phyloP scores from a whole-genome alignment of 2,888 invertebrate genomes.

The Acleris emargana region DNA sequence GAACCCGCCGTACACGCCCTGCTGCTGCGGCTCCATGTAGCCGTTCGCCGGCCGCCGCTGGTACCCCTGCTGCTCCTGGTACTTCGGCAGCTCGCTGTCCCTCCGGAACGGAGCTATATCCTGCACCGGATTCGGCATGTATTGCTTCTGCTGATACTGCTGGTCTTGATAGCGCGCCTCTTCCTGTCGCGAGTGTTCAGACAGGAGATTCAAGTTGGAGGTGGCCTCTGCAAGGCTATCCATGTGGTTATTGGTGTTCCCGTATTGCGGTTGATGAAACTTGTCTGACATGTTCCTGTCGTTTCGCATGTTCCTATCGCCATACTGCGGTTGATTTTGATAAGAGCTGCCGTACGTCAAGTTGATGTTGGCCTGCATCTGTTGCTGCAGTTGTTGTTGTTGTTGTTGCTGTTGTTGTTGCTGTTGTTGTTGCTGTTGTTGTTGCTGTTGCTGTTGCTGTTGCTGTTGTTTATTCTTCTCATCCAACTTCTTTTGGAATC shows the following conservation, averaged over 20 bases:
- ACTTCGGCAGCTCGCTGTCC: constrained; percentile 56
- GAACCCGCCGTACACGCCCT: constrained; percentile 54
- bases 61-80: constrained; percentile 61
- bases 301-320: constrained; percentile 60
- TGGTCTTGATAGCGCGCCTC: constrained; percentile 59
- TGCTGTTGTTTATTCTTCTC: constrained; percentile 75
- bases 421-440: constrained; percentile 68
- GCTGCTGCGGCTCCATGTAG: constrained; percentile 64
- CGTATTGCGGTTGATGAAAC: constrained; percentile 54
- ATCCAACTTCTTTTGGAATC: constrained; percentile 84
- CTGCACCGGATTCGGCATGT: constrained; percentile 55
- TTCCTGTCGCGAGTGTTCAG: constrained; percentile 52
- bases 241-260: constrained; percentile 57
- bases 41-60: constrained; percentile 61
- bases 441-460: constrained; percentile 55
- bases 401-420: constrained; percentile 59
- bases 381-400: constrained; percentile 56
- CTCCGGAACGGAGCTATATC: constrained; percentile 63
- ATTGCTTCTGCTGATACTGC: constrained; percentile 57
- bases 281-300: constrained; percentile 61
- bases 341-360: constrained; percentile 63
- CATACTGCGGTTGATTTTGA: constrained; percentile 58
- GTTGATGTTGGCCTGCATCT: constrained; percentile 47
- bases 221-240: constrained; percentile 69
- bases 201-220: constrained; percentile 61